Conservation (phyloP, 1,140 invertebrate genomes). For the Armadillidium nasatum region DNA sequence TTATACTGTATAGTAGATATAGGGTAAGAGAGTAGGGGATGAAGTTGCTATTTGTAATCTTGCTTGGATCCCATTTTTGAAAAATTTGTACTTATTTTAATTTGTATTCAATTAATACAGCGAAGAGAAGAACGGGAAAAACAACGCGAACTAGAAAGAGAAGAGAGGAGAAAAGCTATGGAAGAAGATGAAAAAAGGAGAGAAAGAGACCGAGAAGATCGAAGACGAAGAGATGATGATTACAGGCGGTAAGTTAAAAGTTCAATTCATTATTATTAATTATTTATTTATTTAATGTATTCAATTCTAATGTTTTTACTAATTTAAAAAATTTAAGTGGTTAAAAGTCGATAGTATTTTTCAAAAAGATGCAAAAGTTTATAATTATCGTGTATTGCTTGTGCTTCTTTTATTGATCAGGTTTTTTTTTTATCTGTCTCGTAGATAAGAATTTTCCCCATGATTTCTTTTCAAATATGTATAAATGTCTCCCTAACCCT, state of each 20-base stretch:
- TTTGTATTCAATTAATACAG: constrained; percentile 20
- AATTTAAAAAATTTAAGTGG: no score
- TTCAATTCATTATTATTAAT: neutral
- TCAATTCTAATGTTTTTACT: no score
- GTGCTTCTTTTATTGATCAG: no score
- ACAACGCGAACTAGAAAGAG: constrained; percentile 40
- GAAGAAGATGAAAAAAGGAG: constrained; percentile 40
- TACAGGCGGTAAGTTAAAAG: constrained; percentile 11
- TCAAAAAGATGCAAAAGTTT: no score
- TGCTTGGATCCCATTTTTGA: neutral
- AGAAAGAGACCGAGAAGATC: constrained; percentile 34
- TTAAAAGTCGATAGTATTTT: no score
- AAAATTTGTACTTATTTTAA: neutral
- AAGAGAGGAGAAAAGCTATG: constrained; percentile 35
- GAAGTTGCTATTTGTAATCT: neutral
- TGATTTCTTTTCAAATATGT: no score
- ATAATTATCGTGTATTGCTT: no score
- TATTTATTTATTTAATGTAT: no score
- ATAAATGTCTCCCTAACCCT: no score
- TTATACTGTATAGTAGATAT: constrained; percentile 1
- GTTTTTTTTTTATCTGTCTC: no score
- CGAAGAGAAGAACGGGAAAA: constrained; percentile 42
- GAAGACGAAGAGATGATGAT: constrained; percentile 37
- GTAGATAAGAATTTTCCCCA: no score
- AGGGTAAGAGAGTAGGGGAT: neutral